A percentile compares a stretch with the other conserved stretches of the same genome.
Evolutionary conservation across 2,113 vertebrate genomes (phyloP).

Genomic region (Anthoscopus minutus): DNA sequence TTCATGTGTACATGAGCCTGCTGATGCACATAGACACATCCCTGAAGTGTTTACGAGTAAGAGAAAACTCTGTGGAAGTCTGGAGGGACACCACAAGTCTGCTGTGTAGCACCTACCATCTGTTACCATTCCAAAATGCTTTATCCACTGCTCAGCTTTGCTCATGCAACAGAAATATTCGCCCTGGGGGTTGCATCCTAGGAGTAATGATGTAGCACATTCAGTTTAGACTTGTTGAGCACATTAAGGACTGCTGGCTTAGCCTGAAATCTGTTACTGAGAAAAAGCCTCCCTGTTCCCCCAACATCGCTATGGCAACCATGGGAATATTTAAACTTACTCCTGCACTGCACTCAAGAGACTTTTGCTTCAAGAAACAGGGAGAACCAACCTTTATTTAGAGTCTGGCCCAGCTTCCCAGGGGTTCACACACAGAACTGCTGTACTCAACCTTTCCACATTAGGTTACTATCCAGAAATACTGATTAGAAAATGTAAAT

Average conservation of each 20-base stretch:
- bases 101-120: fast-evolving
- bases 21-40: not conserved
- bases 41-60: not conserved
- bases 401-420: not conserved
- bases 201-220: not conserved
- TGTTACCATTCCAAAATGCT: not conserved
- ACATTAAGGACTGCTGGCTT: not conserved
- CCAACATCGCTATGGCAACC: not conserved
- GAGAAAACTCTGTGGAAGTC: not conserved
- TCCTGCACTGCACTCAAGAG: not conserved
- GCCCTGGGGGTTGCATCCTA: not conserved
- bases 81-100: not conserved
- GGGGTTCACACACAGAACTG: not conserved
- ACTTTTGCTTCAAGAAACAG: not conserved
- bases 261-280: not conserved
- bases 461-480: not conserved
- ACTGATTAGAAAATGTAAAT: not conserved
- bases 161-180: not conserved
- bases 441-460: not conserved
- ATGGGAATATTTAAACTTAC: not conserved
- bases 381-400: not conserved
- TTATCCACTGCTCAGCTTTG: not conserved
- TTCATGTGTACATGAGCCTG: not conserved
- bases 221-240: not conserved
- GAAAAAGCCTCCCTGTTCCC: not conserved